These are phyloP conservation scores for Acronicta alni DNA, from an alignment of 2,888 invertebrate species.

Conservation along the genomic window DNA sequence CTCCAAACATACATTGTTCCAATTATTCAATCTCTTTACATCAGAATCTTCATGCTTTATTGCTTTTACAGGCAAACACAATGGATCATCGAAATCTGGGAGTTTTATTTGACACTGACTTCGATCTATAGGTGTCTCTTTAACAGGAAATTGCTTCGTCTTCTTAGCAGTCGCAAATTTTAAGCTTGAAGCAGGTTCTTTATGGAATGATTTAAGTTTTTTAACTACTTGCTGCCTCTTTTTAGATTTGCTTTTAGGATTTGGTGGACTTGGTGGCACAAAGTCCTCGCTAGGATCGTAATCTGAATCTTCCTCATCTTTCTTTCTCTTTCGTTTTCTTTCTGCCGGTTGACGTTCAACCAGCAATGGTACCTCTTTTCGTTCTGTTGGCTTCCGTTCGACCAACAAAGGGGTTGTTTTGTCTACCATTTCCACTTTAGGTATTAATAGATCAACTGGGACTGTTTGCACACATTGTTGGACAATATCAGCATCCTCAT, in stretches of 20 bases:
- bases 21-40: slow-evolving; percentile 68
- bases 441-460: slow-evolving; percentile 19
- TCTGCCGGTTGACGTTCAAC: slow-evolving; percentile 62
- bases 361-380: slow-evolving; percentile 58
- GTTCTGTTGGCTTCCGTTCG: slow-evolving; percentile 60
- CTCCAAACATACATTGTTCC: slow-evolving; percentile 81
- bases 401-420: slow-evolving; percentile 60
- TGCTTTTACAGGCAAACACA: slow-evolving; percentile 80
- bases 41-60: slow-evolving; percentile 65
- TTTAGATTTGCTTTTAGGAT: slow-evolving; percentile 45
- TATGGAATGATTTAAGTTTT: slow-evolving; percentile 49
- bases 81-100: slow-evolving; percentile 81
- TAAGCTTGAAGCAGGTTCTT: slow-evolving; percentile 31
- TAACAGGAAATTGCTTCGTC: slow-evolving; percentile 14
- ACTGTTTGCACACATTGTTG: slow-evolving; percentile 77
- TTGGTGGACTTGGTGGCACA: slow-evolving; percentile 53
- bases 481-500: slow-evolving; percentile 84
- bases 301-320: slow-evolving; percentile 77
- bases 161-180: slow-evolving; percentile 28
- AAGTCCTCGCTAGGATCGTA: slow-evolving; percentile 75
- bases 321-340: slow-evolving; percentile 61
- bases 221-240: slow-evolving; percentile 39
- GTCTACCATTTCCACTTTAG: slow-evolving; percentile 29
- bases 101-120: slow-evolving; percentile 70
- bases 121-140: slow-evolving; percentile 53